A percentile compares a stretch with the other conserved stretches of the same genome.
Conservation (phyloP, 1,140 invertebrate species). For the Atta texana region DNA sequence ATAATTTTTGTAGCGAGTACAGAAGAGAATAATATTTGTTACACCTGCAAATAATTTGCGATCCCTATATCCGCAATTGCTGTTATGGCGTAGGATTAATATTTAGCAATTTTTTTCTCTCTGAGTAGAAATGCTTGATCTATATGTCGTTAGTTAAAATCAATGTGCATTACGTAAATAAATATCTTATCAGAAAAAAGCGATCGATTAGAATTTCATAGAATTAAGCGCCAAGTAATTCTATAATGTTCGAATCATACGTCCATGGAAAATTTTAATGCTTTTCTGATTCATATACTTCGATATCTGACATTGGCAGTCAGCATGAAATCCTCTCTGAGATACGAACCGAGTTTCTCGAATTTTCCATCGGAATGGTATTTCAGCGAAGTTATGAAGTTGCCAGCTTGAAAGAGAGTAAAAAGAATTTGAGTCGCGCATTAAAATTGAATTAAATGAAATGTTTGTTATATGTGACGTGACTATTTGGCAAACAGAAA, state of each 20-base stretch:
- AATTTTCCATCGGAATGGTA: slow-evolving; percentile 47
- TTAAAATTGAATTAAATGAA: slow-evolving; percentile 50
- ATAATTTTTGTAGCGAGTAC: too few species aligned
- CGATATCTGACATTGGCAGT: slow-evolving; percentile 45
- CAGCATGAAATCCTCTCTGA: slow-evolving; percentile 30
- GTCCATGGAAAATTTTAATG: not conserved
- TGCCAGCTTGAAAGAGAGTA: not conserved
- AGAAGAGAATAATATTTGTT: too few species aligned
- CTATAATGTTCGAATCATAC: not conserved
- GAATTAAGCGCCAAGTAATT: not conserved
- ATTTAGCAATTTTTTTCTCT: too few species aligned
- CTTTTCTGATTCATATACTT: slow-evolving; percentile 37
- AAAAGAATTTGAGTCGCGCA: slow-evolving; percentile 33
- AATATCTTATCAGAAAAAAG: not conserved
- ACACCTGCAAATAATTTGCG: too few species aligned
- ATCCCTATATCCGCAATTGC: too few species aligned
- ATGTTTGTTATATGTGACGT: slow-evolving; percentile 37
- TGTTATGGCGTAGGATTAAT: too few species aligned
- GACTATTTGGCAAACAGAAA: slow-evolving; percentile 18
- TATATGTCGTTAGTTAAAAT: too few species aligned
- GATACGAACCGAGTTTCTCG: slow-evolving; percentile 23
- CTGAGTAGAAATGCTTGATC: too few species aligned
- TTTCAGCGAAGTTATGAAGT: slow-evolving; percentile 53
- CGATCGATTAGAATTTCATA: not conserved
- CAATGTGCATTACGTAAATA: not conserved